phyloP scores from a whole-genome alignment of 2,888 invertebrate genomes.

The Heteromyza rotundicornis region DNA sequence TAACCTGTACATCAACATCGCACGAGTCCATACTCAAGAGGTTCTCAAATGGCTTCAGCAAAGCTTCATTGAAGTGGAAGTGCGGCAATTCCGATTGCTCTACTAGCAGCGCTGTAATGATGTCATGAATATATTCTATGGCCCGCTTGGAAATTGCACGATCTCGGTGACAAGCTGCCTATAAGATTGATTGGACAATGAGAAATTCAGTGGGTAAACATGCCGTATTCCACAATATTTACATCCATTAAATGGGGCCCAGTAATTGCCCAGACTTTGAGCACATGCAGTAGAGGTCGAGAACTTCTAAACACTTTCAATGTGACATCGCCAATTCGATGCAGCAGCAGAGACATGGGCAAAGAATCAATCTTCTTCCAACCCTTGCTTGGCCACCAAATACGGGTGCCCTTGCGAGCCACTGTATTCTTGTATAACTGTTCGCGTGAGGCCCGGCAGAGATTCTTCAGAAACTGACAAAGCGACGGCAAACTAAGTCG shows the following conservation, averaged over 20 bases:
- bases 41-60: constrained; percentile 95
- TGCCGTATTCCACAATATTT: constrained; percentile 28
- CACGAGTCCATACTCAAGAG: constrained; percentile 91
- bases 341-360: constrained; percentile 71
- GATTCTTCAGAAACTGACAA: constrained; percentile 78
- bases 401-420: constrained; percentile 62
- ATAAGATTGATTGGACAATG: constrained; percentile 30
- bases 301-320: constrained; percentile 86
- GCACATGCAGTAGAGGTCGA: constrained; percentile 86
- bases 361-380: constrained; percentile 63
- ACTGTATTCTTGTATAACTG: constrained; percentile 66
- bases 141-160: constrained; percentile 88
- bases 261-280: constrained; percentile 91
- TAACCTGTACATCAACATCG: constrained; percentile 88
- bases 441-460: constrained; percentile 85
- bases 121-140: constrained; percentile 90
- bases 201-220: not conserved
- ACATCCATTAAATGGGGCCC: constrained; percentile 95
- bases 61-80: constrained; percentile 94
- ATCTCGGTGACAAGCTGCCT: constrained; percentile 92
- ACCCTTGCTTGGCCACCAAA: constrained; percentile 63
- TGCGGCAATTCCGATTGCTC: constrained; percentile 88
- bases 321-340: constrained; percentile 87
- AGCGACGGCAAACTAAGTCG: constrained; percentile 85
- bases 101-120: constrained; percentile 84